Evolutionary conservation across 2,113 vertebrate species (phyloP).

Genomic region (Gavia stellata): DNA sequence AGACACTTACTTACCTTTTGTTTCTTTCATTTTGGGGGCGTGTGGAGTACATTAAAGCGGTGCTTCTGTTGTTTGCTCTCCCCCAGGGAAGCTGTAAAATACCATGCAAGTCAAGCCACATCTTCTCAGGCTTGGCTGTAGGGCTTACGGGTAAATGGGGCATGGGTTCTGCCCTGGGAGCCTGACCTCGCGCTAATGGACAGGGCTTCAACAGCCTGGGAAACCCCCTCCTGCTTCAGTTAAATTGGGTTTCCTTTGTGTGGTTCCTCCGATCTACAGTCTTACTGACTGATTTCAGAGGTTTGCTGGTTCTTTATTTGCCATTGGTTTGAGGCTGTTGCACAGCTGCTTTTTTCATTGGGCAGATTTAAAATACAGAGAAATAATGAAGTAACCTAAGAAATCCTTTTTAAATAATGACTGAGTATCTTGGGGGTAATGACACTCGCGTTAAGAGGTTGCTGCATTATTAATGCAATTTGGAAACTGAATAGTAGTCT

Average conservation of each 20-base stretch:
- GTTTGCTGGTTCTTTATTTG: neutral
- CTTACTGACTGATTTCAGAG: neutral
- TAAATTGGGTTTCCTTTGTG: neutral
- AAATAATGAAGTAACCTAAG: neutral
- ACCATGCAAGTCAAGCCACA: fast-evolving
- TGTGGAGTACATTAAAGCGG: neutral
- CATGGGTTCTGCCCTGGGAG: neutral
- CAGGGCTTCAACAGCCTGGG: neutral
- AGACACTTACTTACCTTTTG: neutral
- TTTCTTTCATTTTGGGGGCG: neutral
- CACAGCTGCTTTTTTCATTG: neutral
- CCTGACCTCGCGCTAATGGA: neutral
- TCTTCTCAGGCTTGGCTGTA: neutral
- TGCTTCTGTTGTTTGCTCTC: neutral
- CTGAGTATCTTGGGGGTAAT: neutral
- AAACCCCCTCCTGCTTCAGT: neutral
- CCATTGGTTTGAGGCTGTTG: neutral
- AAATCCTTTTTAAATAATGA: neutral
- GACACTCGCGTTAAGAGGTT: neutral
- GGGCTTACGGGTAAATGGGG: neutral
- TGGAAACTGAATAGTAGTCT: neutral
- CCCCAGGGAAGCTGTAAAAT: neutral
- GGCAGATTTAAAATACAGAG: neutral
- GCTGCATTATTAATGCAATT: slow-evolving; percentile 1
- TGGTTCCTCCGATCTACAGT: fast-evolving